Base-by-base conservation (phyloP, 2,888 invertebrate genomes). In the Pocota personata region DNA sequence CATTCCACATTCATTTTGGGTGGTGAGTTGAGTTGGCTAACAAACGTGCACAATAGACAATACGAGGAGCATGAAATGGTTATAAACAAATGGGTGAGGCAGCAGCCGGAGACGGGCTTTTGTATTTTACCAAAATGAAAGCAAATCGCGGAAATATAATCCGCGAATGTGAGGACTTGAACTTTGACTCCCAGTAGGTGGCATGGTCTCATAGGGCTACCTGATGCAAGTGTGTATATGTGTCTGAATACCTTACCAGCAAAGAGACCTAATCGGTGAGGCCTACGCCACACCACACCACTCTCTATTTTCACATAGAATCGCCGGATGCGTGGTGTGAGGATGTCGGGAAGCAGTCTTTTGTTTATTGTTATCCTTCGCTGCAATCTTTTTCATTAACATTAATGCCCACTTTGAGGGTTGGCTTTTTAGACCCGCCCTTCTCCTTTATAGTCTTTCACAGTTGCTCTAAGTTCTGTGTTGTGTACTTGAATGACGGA, bases 331-430 rank as follows among this genome's bases (percentile, higher is more conserved):
- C 55, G 40, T 40, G 19, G 37, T 2, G 24, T 46, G 21, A 50
- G 58, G 40, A 48, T 76, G 50, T 12, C 48, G 50, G 43, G 32
- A 52, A 55, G 35, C 43, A 43, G 57, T 24, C 72, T 50, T 66
- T 77, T 60, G 80, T 80, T 73, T 58, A 66, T 66, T 66, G 79
- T 67, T 80, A 73, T 79, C 72, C 66, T 32, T 64, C 66, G 19
- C 60, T 66, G 72, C 64, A 66, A 79, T 79, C 72, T 80, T 73
- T 73, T 80, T 80, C 80, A 80, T 80, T 80, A 80, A 52, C 60
- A 80, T 67, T 69, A 80, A 67, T 75, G 67, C 67, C 60, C 66
- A 67, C 58, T 80, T 80, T 73, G 73, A 60, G 52, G 66, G 50
- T 43, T 69, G 50, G 48, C 32, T 46, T 46, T 48, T 46, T 30